Conservation (phyloP, 2,113 vertebrate species). For the Bubo bubo region DNA sequence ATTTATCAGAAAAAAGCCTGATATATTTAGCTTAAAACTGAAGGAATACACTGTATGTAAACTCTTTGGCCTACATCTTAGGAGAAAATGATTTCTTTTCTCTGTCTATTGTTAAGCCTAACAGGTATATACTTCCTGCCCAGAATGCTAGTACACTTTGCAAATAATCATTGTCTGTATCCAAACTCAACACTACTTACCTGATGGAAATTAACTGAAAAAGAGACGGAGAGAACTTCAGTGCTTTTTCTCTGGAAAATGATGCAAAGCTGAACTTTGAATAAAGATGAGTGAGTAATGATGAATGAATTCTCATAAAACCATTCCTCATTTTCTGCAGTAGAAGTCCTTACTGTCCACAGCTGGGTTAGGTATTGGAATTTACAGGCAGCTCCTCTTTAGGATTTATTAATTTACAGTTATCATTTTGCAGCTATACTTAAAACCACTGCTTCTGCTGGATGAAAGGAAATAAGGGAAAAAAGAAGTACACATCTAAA, state of each 20-base stretch:
- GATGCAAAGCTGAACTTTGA: neutral
- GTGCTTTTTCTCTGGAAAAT: neutral
- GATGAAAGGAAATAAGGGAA: neutral
- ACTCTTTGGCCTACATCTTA: neutral
- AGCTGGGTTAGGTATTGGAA: neutral
- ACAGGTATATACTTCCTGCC: neutral
- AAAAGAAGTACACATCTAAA: neutral
- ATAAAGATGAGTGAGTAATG: neutral
- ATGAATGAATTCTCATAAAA: neutral
- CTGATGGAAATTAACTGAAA: neutral
- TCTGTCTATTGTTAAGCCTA: neutral
- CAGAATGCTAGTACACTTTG: neutral
- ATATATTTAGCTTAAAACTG: neutral
- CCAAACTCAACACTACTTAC: neutral
- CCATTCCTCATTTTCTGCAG: neutral
- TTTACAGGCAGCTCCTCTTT: neutral
- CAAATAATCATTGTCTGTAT: neutral
- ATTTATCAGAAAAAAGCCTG: neutral
- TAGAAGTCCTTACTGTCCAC: neutral
- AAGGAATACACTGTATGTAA: neutral
- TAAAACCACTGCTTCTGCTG: neutral
- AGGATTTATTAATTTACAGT: neutral
- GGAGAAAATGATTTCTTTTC: neutral
- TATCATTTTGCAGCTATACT: neutral
- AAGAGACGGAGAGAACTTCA: fast-evolving